Evolutionary conservation across 1,140 invertebrate species (phyloP).

Genomic region (Drosophila littoralis): DNA sequence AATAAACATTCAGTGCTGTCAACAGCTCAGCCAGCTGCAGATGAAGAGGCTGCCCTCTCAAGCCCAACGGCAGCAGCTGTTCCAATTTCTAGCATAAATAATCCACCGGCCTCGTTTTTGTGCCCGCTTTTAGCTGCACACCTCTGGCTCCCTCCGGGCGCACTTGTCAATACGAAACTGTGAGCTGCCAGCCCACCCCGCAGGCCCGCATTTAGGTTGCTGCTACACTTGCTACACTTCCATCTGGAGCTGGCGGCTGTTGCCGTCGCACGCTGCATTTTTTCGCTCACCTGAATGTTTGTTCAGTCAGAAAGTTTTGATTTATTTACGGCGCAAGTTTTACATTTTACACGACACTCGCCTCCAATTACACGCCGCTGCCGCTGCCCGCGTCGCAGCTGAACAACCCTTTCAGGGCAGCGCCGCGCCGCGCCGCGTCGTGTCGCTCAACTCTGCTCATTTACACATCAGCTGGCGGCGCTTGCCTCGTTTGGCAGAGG

Average conservation of each 20-base stretch:
- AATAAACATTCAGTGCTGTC: slow-evolving; percentile 2
- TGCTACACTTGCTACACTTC: slow-evolving; percentile 36
- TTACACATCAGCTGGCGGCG: slow-evolving; percentile 68
- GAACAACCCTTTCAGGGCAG: slow-evolving; percentile 47
- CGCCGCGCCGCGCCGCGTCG: too few relatives aligned
- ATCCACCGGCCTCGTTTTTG: slow-evolving; percentile 59
- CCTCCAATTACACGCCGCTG: slow-evolving; percentile 79
- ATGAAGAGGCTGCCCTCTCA: slow-evolving; percentile 18
- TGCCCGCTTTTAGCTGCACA: slow-evolving; percentile 21
- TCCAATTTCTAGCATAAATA: slow-evolving; percentile 82
- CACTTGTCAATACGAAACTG: slow-evolving; percentile 79
- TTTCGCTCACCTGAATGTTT: slow-evolving; percentile 83
- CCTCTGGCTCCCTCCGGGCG: slow-evolving; percentile 31
- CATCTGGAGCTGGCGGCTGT: slow-evolving; percentile 32
- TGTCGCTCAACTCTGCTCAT: slow-evolving; percentile 62
- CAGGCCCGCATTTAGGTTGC: slow-evolving; percentile 49
- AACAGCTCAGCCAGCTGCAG: slow-evolving; percentile 4
- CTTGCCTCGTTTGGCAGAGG: slow-evolving; percentile 9
- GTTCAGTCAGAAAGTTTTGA: slow-evolving; percentile 84
- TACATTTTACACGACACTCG: slow-evolving; percentile 83
- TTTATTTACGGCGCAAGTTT: slow-evolving; percentile 83
- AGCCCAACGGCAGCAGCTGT: slow-evolving; percentile 63
- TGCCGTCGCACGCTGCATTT: slow-evolving; percentile 74
- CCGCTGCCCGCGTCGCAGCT: slow-evolving; percentile 25
- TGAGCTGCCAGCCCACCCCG: slow-evolving; percentile 16